A percentile compares a stretch with the other conserved stretches of the same genome.
phyloP scores from a whole-genome alignment of 2,888 invertebrate species.

The Thymelicus acteon region DNA sequence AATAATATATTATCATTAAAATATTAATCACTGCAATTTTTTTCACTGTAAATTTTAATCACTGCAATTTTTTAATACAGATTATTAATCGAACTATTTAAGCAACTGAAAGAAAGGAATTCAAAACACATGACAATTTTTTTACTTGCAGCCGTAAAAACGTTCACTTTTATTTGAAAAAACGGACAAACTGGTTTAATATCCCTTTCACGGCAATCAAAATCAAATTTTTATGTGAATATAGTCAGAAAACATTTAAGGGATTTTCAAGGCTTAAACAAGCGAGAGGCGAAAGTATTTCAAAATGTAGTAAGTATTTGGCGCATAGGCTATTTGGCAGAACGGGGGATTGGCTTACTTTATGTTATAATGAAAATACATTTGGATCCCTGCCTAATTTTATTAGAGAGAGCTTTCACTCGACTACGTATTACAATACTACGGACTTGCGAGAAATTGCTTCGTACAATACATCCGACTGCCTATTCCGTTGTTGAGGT shows the following conservation, averaged over 20 bases:
- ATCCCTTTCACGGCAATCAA: no score
- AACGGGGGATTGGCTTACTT: slow-evolving; percentile 47
- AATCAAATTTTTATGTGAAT: no score
- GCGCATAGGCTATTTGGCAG: slow-evolving; percentile 45
- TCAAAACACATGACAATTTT: no score
- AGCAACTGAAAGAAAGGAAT: no score
- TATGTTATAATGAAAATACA: slow-evolving; percentile 48
- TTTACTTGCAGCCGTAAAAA: no score
- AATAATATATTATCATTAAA: no score
- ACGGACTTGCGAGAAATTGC: slow-evolving; percentile 17
- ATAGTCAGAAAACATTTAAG: neutral
- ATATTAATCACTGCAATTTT: no score
- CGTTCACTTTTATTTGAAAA: no score
- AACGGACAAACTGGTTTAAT: no score
- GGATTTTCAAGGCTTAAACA: neutral
- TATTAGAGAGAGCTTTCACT: slow-evolving; percentile 47
- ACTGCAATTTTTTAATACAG: no score
- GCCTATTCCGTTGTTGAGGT: slow-evolving; percentile 11
- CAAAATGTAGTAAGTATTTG: slow-evolving; percentile 19
- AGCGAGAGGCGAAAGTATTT: slow-evolving; percentile 1
- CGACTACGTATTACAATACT: slow-evolving; percentile 29
- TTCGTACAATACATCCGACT: slow-evolving; percentile 1
- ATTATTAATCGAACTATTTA: no score
- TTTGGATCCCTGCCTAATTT: slow-evolving; percentile 52
- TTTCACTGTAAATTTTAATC: no score